Base-by-base conservation (phyloP, 2,888 invertebrate species). In the Xestia c-nigrum region DNA sequence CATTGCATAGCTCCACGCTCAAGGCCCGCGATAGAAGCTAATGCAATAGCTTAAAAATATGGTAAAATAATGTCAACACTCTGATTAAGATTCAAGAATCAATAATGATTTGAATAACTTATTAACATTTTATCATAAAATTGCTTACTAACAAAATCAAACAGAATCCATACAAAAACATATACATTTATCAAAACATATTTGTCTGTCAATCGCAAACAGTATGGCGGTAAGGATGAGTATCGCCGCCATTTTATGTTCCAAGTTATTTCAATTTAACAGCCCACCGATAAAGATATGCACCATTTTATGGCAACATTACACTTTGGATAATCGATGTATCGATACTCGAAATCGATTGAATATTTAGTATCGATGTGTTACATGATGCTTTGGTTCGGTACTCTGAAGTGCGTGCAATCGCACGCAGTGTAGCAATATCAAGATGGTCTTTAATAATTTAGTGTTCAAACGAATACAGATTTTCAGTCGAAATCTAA, bases 211-310 rank as follows among this genome's bases (percentile, higher is more conserved):
- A 64, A 64, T 43, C 16, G 14, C 50, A 55, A 47, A 59, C 70
- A 79, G 69, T 66, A 74, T 79, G 43, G 57, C 74, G 40, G 24
- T 21, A 46, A 40, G 24, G 40, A 67, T 46, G 74, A 71, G 67
- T 78, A 86, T 80, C 67, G 63, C 79, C 66, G 66, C 72, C 77
- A 76, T 84, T 89, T 90, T 87, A 90, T 75, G 88, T 74, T 74
- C 74, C 73, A 81, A 83, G 90, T 87, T 88, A 89, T 90, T 90
- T 90, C 90, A 90, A 88, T 89, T 90, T 89, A 88, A 91, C 90
- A 83, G 86, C 82, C 83, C 55, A 52, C 69, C 80, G 89, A 88
- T 89, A 90, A 84, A 89, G 88, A 84, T 85, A 87, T 86, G 86
- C 88, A 84, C 84, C 77, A 82, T 87, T 91, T 91, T 90, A 91